Base-by-base conservation (phyloP, 2,797 vertebrate species). In the Chloroceryle inda region DNA sequence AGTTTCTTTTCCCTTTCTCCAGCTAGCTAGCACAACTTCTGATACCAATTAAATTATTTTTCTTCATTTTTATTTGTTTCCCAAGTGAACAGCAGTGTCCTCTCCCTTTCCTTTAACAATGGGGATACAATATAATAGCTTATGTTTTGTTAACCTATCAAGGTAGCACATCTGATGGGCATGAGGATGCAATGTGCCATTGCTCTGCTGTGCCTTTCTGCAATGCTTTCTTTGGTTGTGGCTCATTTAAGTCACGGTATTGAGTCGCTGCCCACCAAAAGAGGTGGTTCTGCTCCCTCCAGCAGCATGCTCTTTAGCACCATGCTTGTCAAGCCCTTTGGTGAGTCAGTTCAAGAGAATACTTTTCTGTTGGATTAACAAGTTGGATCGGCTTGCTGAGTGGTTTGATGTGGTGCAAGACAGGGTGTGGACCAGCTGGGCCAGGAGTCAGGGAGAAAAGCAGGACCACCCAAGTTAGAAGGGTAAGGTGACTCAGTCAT, bases 341-440 rank as follows among this genome's bases (percentile, higher is more conserved):
- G 80, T 93, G 93, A 97, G 80, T 96, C 92, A 95, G 62, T 93
- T 78, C 42, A 59, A 84, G 69, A 93, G 69, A 93, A 49, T 19
- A 78, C 47, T 82, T 90, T 94, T 95, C 85, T 88, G 74, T 92
- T 81, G 93, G 80, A 81, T 93, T 93, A 94, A 88, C 90, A 33
- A 88, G 85, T 81, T 93, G 85, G 80, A 86, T 97, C 49, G 2
- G 58, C 1, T 88, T 81, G 47, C 76, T 2, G 5, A 86, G 79
- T 52, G 59, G 90, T 96, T 96, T 93, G 88, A 96, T 96, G 94
- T 97, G 93, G 90, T 96, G 88, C 91, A 96, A 97, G 88, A 95
- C 66, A 96, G 94, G 94, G 94, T 79, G 94, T 96, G 93, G 90
- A 82, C 53, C 31, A 52, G 76, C 79, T 84, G 62, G 45, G 66